These are phyloP conservation scores for Pedionomus torquatus DNA, from an alignment of 2,113 vertebrate species.

Conservation along the genomic window DNA sequence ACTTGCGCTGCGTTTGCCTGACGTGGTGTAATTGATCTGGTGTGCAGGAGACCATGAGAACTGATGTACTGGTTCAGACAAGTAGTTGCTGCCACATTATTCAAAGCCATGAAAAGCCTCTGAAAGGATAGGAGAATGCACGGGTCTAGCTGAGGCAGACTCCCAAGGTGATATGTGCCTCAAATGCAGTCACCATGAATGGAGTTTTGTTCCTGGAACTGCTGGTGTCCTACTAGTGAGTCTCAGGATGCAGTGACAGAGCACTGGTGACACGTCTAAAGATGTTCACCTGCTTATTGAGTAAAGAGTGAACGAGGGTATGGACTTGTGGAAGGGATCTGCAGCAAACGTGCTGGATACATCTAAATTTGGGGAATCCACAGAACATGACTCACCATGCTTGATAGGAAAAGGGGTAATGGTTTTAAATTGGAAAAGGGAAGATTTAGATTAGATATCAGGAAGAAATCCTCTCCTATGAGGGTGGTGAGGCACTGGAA, in stretches of 20 bases:
- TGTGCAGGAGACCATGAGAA: conserved; percentile 49
- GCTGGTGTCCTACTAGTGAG: fast-evolving
- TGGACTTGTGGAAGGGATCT: background rate
- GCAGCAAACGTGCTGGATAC: background rate
- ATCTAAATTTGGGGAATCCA: background rate
- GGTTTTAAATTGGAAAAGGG: too few relatives aligned
- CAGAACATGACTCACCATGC: fast-evolving
- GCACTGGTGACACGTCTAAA: fast-evolving
- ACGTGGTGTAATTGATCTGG: conserved; percentile 32
- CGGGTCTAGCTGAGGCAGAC: fast-evolving
- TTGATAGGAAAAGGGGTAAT: too few relatives aligned
- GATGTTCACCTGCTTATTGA: background rate
- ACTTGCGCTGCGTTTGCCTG: conserved; percentile 18
- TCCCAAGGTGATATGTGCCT: fast-evolving
- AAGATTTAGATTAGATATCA: too few relatives aligned
- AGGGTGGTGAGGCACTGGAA: too few relatives aligned
- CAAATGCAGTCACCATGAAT: fast-evolving
- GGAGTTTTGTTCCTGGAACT: background rate
- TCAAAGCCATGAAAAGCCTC: background rate
- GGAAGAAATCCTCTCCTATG: too few relatives aligned
- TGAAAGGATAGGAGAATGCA: background rate
- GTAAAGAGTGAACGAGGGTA: background rate
- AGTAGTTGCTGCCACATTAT: background rate
- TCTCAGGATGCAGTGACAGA: background rate
- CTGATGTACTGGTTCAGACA: background rate